These are phyloP conservation scores for Hydractinia echinata DNA, from an alignment of 30 jellyfish, hydroid and myxozoan genomes.

Conservation along the genomic window DNA sequence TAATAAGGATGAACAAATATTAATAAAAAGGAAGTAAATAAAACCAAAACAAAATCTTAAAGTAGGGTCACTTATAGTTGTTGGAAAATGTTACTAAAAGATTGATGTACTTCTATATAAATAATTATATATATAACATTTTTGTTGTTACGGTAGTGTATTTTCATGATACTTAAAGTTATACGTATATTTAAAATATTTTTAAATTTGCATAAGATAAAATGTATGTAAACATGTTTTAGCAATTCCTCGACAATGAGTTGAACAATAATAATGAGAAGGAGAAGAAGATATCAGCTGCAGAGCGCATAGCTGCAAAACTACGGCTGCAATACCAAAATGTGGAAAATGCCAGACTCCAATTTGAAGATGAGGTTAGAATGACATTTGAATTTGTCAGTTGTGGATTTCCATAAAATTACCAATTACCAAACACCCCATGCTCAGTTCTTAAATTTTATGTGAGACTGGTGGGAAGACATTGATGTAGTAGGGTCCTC, in stretches of 20 bases:
- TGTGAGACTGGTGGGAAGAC: not conserved
- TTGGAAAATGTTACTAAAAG: no score
- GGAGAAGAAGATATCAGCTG: constrained; percentile 86
- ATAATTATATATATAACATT: no score
- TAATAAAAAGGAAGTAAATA: no score
- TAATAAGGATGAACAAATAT: no score
- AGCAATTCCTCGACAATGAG: constrained; percentile 94
- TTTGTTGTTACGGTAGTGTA: no score
- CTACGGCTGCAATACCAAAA: constrained; percentile 75
- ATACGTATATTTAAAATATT: not conserved
- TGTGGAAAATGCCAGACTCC: constrained; percentile 74
- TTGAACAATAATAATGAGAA: constrained; percentile 79
- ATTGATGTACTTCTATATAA: no score
- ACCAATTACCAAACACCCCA: no score
- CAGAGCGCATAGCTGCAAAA: constrained; percentile 88
- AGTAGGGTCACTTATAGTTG: no score
- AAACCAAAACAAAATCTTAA: no score
- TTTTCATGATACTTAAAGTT: not conserved
- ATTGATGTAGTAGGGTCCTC: not conserved
- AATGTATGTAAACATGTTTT: not conserved
- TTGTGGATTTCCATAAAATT: not conserved
- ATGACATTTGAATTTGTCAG: not conserved
- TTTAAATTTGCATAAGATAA: not conserved
- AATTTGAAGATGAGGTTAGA: constrained; percentile 89
- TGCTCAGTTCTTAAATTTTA: not conserved